Percentiles rank a stretch among this genome's conserved stretches.
These are phyloP conservation scores for Thamnaconus septentrionalis DNA, from an alignment of 2,113 vertebrate genomes.

Conservation along the genomic window DNA sequence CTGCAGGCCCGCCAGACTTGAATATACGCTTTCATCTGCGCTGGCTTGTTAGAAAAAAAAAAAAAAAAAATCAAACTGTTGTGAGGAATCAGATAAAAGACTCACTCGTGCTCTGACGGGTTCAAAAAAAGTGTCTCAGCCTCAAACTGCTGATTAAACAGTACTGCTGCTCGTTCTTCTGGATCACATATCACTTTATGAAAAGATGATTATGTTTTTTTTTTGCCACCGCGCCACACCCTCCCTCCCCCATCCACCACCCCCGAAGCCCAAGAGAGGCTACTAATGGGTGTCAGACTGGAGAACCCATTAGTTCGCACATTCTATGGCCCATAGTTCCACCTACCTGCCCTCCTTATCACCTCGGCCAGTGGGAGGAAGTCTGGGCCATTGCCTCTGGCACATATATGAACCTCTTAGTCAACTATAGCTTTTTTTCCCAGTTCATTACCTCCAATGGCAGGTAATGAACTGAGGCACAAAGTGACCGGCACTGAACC, in stretches of 20 bases:
- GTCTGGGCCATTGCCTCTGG: conserved; percentile 49
- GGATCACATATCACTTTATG: no score
- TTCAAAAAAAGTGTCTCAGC: neutral
- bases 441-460: conserved; percentile 54
- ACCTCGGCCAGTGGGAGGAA: conserved; percentile 48
- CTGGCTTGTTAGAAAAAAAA: no score
- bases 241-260: no score
- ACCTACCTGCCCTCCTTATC: conserved; percentile 53
- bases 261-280: neutral
- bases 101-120: neutral
- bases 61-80: conserved; percentile 15
- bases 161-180: no score
- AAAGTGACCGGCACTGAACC: conserved; percentile 5
- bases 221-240: neutral
- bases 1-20: conserved; percentile 4
- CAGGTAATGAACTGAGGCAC: neutral
- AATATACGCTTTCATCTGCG: conserved; percentile 15
- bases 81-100: neutral
- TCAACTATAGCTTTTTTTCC: conserved; percentile 36
- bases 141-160: no score
- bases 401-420: conserved; percentile 41
- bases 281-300: conserved; percentile 25
- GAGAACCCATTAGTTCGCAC: conserved; percentile 47
- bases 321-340: conserved; percentile 23
- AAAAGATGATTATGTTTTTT: neutral